phyloP scores from a whole-genome alignment of 2,888 invertebrate species.

The Orthosia gothica region DNA sequence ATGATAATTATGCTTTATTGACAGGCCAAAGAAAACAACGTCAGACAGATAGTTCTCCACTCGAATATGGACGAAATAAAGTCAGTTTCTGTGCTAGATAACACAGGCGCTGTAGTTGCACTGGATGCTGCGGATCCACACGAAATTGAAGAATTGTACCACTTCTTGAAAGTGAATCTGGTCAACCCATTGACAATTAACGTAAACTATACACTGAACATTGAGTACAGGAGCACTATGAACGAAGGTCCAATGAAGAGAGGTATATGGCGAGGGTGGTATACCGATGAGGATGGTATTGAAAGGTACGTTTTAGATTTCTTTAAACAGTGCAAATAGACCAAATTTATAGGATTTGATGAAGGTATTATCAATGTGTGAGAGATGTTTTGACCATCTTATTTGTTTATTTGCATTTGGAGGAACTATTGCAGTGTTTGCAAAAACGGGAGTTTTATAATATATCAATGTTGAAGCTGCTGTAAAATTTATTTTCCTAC shows the following conservation, averaged over 20 bases:
- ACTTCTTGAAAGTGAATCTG: conserved; percentile 85
- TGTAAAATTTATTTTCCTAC: no score
- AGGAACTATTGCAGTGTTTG: neutral
- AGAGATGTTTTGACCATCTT: neutral
- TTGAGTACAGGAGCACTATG: conserved; percentile 89
- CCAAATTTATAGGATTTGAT: neutral
- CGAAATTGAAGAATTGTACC: conserved; percentile 81
- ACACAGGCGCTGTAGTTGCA: conserved; percentile 63
- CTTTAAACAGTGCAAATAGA: neutral
- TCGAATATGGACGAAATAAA: conserved; percentile 85
- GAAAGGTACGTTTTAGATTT: conserved; percentile 76
- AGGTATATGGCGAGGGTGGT: conserved; percentile 88
- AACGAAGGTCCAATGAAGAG: conserved; percentile 88
- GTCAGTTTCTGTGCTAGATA: conserved; percentile 65
- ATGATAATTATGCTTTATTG: neutral
- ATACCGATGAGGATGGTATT: conserved; percentile 78
- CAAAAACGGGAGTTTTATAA: neutral
- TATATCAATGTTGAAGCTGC: neutral
- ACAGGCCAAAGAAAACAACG: conserved; percentile 78
- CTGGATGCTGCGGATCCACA: conserved; percentile 65
- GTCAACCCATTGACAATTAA: conserved; percentile 71
- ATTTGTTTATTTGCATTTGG: neutral
- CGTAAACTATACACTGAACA: conserved; percentile 83
- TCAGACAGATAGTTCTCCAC: conserved; percentile 87
- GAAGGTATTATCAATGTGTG: neutral